Evolutionary conservation across 2,797 vertebrate species (phyloP), one percentile per base, ranked within the genome.

Genomic region (Halcyon chelicuti): DNA sequence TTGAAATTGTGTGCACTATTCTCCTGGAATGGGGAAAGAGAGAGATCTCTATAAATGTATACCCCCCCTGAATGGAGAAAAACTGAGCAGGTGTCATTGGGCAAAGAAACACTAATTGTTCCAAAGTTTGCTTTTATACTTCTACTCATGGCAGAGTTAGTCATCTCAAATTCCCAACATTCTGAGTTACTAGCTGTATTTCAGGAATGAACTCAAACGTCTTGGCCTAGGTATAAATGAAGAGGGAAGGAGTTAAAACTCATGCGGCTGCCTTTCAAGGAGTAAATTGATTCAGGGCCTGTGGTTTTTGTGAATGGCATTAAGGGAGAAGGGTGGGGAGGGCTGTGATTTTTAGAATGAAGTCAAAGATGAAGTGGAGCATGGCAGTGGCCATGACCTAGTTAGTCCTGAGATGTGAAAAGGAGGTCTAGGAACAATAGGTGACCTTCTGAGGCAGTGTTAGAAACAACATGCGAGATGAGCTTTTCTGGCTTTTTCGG

Each of bases 351-450:
- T 47, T 52, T 29, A 79, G 86, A 74, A 67, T 77, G 86, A 63
- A 95, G 83, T 90, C 86, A 54, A 10, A 57, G 86, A 33, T 90
- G 86, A 96, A 95, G 88, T 67, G 88, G 77, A 95, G 86, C 80
- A 60, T 79, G 77, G 77, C 95, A 76, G 62, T 70, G 83, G 79
- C 93, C 3, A 0, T 97, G 94, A 96, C 92, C 94, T 78, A 67
- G 77, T 92, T 96, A 46, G 70, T 52, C n/a, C 58, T 42, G 80
- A 42, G 86, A n/a, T 58, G 68, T 19, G n/a, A 72, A 91, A 54
- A 84, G 62, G 58, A 78, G 68, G 46, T 21, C 57, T 47, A 1
- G 28, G 70, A 92, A 46, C 76, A 89, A 55, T 67, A 65, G 76
- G 2, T 26, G 80, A 55, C 88, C 67, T 70, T 73, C 52, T 0